phyloP scores from a whole-genome alignment of 2,113 vertebrate genomes.

The Nothocercus nigrocapillus region DNA sequence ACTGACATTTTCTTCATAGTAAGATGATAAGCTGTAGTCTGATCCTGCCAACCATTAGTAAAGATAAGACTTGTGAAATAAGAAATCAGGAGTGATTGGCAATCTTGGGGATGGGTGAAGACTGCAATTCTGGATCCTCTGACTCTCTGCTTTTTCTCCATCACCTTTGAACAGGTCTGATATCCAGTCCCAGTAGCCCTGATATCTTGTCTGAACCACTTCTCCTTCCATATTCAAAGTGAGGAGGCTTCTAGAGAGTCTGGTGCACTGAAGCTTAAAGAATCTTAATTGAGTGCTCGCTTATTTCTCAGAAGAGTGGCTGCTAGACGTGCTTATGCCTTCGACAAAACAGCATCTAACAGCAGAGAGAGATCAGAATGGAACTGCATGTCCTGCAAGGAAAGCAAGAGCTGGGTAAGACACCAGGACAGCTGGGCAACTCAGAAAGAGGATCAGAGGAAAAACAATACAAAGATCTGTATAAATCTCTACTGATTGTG shows the following conservation, averaged over 20 bases:
- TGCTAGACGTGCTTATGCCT: neutral
- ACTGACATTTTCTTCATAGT: constrained; percentile 20
- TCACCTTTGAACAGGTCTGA: neutral
- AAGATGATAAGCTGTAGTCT: neutral
- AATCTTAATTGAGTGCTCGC: neutral
- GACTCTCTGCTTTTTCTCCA: neutral
- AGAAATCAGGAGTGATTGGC: neutral
- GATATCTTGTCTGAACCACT: neutral
- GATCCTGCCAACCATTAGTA: neutral
- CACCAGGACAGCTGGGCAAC: neutral
- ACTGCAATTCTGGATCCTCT: neutral
- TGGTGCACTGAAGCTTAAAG: neutral
- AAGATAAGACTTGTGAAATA: neutral
- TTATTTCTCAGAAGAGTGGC: neutral
- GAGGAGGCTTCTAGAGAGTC: neutral
- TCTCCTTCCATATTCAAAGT: neutral
- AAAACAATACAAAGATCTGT: neutral
- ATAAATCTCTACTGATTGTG: neutral
- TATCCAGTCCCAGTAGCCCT: rapidly evolving
- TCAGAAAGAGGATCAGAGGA: neutral
- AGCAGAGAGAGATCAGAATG: neutral
- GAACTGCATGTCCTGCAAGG: neutral
- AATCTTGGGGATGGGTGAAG: neutral
- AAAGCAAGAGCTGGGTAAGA: neutral
- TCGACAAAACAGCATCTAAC: neutral